A percentile compares a stretch with the other conserved stretches of the same genome.
Conservation (phyloP, 2,888 invertebrate genomes). For the Hirtodrosophila histrioides region DNA sequence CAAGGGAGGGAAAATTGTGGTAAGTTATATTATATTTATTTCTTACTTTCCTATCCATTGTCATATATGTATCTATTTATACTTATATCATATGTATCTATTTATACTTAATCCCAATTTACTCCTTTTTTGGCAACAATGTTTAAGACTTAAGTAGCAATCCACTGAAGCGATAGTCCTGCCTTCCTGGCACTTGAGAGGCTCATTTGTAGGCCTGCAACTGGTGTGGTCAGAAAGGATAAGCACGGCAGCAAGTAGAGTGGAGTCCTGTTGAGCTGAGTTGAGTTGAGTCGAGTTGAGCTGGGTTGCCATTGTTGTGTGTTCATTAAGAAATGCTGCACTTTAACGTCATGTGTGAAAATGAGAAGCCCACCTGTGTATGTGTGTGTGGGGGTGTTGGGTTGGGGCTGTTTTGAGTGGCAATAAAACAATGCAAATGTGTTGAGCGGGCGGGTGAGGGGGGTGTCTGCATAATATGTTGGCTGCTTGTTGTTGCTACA, state of each 20-base stretch:
- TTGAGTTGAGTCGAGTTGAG: slow-evolving; percentile 22
- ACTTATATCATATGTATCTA: too few relatives aligned
- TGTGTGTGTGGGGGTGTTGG: background rate
- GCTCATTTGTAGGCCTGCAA: slow-evolving; percentile 35
- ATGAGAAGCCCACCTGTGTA: slow-evolving; percentile 10
- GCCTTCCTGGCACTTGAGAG: slow-evolving; percentile 17
- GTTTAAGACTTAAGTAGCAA: background rate
- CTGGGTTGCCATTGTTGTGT: slow-evolving; percentile 60
- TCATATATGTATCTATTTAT: too few relatives aligned
- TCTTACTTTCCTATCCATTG: too few relatives aligned
- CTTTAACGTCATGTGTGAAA: slow-evolving; percentile 42
- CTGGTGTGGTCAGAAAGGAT: slow-evolving; percentile 51
- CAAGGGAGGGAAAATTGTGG: too few relatives aligned
- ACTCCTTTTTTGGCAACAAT: too few relatives aligned
- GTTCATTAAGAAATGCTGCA: slow-evolving; percentile 67
- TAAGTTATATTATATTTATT: too few relatives aligned
- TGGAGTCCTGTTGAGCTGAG: slow-evolving; percentile 1
- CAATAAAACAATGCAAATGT: slow-evolving; percentile 71
- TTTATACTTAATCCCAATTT: too few relatives aligned
- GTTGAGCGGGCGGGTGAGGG: slow-evolving; percentile 23
- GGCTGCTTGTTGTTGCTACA: slow-evolving; percentile 45
- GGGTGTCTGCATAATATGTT: slow-evolving; percentile 40
- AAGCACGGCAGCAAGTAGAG: slow-evolving; percentile 17
- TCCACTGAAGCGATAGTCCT: slow-evolving; percentile 4
- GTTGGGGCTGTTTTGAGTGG: slow-evolving; percentile 60